These are phyloP conservation scores for Hemicrepidius hirtus DNA, from an alignment of 2,888 invertebrate genomes.

Conservation along the genomic window DNA sequence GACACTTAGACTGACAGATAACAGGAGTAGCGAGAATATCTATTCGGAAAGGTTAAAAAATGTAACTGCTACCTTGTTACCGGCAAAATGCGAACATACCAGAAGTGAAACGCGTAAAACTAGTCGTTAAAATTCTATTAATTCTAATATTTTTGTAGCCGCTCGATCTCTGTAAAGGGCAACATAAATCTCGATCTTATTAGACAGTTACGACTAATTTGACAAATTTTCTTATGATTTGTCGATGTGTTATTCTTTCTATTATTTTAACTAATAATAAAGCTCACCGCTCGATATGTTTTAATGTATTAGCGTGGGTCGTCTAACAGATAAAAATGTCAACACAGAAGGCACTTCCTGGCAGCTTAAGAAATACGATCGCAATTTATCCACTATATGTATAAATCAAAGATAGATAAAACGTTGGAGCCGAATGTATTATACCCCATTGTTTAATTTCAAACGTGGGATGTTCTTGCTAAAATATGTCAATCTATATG, in stretches of 20 bases:
- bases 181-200: slow-evolving; percentile 1
- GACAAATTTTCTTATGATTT: slow-evolving; percentile 9
- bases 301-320: not conserved
- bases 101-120: slow-evolving; percentile 23
- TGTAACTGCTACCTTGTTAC: slow-evolving; percentile 19
- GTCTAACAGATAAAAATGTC: slow-evolving; percentile 31
- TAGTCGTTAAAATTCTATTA: slow-evolving; percentile 19
- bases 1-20: slow-evolving; percentile 48
- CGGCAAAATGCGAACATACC: slow-evolving; percentile 2
- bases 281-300: not conserved
- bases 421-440: not conserved
- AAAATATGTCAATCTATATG: slow-evolving; percentile 8
- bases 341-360: slow-evolving; percentile 33
- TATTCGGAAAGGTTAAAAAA: slow-evolving; percentile 13
- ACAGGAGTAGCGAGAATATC: slow-evolving; percentile 38
- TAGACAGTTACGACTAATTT: slow-evolving; percentile 12
- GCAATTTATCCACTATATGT: slow-evolving; percentile 3
- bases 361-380: slow-evolving; percentile 22
- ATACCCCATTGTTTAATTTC: slow-evolving; percentile 14
- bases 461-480: slow-evolving; percentile 2
- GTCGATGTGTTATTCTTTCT: not conserved
- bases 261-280: not conserved
- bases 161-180: not conserved
- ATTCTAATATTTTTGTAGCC: not conserved
- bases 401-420: slow-evolving; percentile 32